Conservation (phyloP, 2,888 invertebrate species). For the Romanomermis culicivorax region DNA sequence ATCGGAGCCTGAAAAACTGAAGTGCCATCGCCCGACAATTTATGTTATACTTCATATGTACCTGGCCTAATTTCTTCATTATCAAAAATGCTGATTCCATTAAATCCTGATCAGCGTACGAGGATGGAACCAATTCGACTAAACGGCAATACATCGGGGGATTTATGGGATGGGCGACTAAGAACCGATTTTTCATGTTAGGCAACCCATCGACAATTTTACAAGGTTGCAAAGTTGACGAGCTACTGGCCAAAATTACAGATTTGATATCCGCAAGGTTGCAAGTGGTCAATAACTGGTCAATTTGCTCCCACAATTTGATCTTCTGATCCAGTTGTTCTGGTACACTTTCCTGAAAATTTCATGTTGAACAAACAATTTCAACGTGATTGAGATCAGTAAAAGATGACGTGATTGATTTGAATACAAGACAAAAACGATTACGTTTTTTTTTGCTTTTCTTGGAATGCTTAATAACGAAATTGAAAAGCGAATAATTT, state of each 20-base stretch:
- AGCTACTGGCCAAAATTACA: constrained; percentile 60
- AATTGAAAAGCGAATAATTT: no score
- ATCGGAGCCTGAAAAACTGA: constrained; percentile 45
- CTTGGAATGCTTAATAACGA: no score
- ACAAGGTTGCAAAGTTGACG: constrained; percentile 75
- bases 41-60: constrained; percentile 25
- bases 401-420: no score
- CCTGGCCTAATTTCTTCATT: constrained; percentile 69
- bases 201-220: constrained; percentile 55
- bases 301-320: constrained; percentile 53
- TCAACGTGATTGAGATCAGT: no score
- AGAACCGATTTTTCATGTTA: constrained; percentile 37
- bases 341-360: constrained; percentile 68
- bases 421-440: no score
- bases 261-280: constrained; percentile 14
- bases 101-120: constrained; percentile 64
- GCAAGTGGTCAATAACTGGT: constrained; percentile 29
- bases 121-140: constrained; percentile 78
- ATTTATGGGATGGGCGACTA: constrained; percentile 40
- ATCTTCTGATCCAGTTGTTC: constrained; percentile 64
- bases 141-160: constrained; percentile 87
- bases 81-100: constrained; percentile 48
- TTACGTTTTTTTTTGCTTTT: no score
- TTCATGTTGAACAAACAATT: no score
- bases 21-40: constrained; percentile 17